These are phyloP conservation scores for Hepsetus odoe DNA, from an alignment of 2,113 vertebrate genomes.

Conservation along the genomic window DNA sequence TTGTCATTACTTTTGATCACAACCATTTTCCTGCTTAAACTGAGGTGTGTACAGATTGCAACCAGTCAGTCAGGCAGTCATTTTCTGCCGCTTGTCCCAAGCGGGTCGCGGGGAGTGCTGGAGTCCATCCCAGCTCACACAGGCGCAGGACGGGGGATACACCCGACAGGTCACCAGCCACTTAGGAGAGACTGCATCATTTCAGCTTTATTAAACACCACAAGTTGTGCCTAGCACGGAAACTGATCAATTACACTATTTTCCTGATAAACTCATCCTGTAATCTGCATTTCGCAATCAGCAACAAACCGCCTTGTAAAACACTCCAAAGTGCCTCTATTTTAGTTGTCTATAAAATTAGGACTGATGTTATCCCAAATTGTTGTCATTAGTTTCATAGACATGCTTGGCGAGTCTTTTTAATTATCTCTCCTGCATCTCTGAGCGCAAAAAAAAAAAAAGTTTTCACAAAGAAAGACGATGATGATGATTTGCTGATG, in stretches of 20 bases:
- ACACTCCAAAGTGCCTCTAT: not conserved
- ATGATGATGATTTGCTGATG: not conserved
- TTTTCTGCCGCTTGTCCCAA: too few relatives aligned
- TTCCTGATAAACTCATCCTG: not conserved
- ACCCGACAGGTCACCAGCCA: too few relatives aligned
- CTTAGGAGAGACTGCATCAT: too few relatives aligned
- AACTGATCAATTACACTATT: not conserved
- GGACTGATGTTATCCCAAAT: not conserved
- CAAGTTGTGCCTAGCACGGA: not conserved
- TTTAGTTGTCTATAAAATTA: not conserved
- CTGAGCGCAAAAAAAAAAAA: too few relatives aligned
- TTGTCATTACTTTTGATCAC: too few relatives aligned
- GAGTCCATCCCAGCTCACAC: too few relatives aligned
- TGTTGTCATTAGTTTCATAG: not conserved
- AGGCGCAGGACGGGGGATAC: too few relatives aligned
- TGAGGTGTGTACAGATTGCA: too few relatives aligned
- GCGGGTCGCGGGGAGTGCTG: too few relatives aligned
- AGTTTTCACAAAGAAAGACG: conserved; percentile 1
- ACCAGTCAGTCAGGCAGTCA: too few relatives aligned
- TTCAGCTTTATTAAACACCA: too few relatives aligned
- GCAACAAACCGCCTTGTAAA: not conserved
- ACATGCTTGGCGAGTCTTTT: not conserved
- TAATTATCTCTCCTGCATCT: not conserved
- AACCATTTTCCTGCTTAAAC: too few relatives aligned
- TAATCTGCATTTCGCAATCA: not conserved